Evolutionary conservation across 1,140 invertebrate genomes (phyloP).

Genomic region (Rhizoglyphus robini): DNA sequence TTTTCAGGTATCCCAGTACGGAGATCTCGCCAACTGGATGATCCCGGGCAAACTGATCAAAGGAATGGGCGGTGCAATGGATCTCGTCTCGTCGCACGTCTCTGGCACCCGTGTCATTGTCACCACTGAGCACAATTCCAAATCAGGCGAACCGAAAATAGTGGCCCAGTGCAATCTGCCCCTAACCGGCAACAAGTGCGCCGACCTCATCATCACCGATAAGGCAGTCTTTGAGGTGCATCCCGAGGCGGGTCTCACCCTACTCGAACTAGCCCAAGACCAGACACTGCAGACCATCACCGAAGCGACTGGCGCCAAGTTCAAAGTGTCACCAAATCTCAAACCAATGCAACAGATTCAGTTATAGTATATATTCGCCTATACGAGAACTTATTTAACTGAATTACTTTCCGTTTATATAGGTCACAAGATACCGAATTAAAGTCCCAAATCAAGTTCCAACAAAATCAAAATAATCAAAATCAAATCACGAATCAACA

Average conservation of each 20-base stretch:
- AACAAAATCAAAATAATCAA: too few relatives aligned
- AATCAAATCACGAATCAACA: too few relatives aligned
- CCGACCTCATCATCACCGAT: conserved; percentile 94
- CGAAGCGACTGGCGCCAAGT: conserved; percentile 65
- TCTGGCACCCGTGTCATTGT: conserved; percentile 78
- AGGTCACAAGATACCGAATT: too few relatives aligned
- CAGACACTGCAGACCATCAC: conserved; percentile 67
- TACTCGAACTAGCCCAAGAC: conserved; percentile 67
- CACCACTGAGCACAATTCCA: conserved; percentile 92
- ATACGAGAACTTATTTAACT: too few relatives aligned
- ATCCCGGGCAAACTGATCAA: conserved; percentile 97
- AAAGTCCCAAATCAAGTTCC: too few relatives aligned
- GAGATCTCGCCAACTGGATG: conserved; percentile 99
- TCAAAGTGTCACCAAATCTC: conserved; percentile 45
- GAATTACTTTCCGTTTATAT: too few relatives aligned
- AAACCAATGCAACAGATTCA: conserved; percentile 19
- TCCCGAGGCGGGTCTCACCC: conserved; percentile 51
- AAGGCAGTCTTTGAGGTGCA: conserved; percentile 84
- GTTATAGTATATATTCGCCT: too few relatives aligned
- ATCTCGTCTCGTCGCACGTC: conserved; percentile 63
- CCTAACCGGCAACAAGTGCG: conserved; percentile 80
- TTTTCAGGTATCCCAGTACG: conserved; percentile 60
- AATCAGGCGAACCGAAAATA: conserved; percentile 84
- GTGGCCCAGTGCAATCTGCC: conserved; percentile 76
- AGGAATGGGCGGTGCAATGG: conserved; percentile 92